Base-by-base conservation (phyloP, 2,113 vertebrate species). In the Coregonus clupeaformis region DNA sequence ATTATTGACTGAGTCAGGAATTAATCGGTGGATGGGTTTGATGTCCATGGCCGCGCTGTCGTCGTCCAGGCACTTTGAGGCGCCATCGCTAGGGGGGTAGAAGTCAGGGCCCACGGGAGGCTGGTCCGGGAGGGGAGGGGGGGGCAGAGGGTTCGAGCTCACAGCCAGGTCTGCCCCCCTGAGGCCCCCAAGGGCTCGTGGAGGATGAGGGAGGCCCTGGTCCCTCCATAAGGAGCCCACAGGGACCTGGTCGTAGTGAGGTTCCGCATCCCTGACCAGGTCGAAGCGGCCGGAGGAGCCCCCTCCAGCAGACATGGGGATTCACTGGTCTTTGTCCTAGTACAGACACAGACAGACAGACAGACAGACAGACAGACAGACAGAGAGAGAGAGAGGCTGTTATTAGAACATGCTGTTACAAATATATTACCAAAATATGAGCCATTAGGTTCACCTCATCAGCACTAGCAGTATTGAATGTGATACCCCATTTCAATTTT, bases 1-100 rank as follows among this genome's bases (percentile, higher is more conserved):
- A 81, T 96, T 95, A 79, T 98, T 98, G 93, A 96, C 94, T 1
- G 96, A 98, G 87, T 98, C 94, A 0, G 97, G 97, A 79, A 98
- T 89, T 75, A 98, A 98, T 49, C 96, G 95, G 24, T 87, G 91
- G 0, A 98, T 88, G 0, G 97, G 97, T 74, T 97, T 97, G 24
- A 97, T 93, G 72, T 97, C 94, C 65, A 94, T 93, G 1, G 86
- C 86, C 0, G 90, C 65, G n/a, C 36, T 2, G 25, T 86, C 65
- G 1, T 20, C 22, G 22, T 91, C 89, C 20, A 73, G 70, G 0
- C 80, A 87, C 5, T 92, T 91, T 1, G 73, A 75, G 66, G 63
- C 91, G 1, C 75, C 81, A 32, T 91, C 83, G 68, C 80, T 79
- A 6, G 81, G 32, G 9, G 89, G 89, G 77, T 82, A 86, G 80